phyloP scores from a whole-genome alignment of 2,888 invertebrate genomes.

The Coenonympha arcania region DNA sequence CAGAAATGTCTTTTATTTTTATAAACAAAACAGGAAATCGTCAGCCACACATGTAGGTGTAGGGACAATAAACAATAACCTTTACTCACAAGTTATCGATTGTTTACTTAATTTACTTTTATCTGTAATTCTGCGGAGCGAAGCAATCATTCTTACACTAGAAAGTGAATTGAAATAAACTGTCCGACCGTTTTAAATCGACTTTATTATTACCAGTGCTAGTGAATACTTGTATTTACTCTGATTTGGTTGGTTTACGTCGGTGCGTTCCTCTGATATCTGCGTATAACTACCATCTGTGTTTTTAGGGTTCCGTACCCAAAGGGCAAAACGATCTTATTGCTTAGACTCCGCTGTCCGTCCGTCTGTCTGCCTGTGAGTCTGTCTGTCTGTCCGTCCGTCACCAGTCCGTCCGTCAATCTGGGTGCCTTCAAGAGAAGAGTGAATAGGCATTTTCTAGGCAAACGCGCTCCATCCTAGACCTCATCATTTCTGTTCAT shows the following conservation, averaged over 20 bases:
- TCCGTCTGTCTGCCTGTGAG: too few relatives aligned
- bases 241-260: slow-evolving; percentile 59
- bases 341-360: too few relatives aligned
- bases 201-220: slow-evolving; percentile 31
- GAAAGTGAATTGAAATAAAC: slow-evolving; percentile 54
- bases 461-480: too few relatives aligned
- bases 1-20: too few relatives aligned
- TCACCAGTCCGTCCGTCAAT: too few relatives aligned
- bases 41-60: slow-evolving; percentile 8
- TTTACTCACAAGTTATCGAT: slow-evolving; percentile 28
- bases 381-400: too few relatives aligned
- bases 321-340: too few relatives aligned
- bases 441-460: too few relatives aligned
- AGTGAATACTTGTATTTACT: slow-evolving; percentile 45
- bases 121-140: slow-evolving; percentile 32
- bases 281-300: slow-evolving; percentile 45
- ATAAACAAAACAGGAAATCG: too few relatives aligned
- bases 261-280: slow-evolving; percentile 59
- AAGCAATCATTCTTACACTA: slow-evolving; percentile 40
- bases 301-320: too few relatives aligned
- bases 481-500: too few relatives aligned
- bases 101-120: slow-evolving; percentile 29
- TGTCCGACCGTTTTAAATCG: slow-evolving; percentile 43
- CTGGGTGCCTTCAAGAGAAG: too few relatives aligned
- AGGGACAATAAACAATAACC: slow-evolving; percentile 20